These are phyloP conservation scores for Meiosimyza platycephala DNA, from an alignment of 2,888 invertebrate genomes.

Conservation along the genomic window DNA sequence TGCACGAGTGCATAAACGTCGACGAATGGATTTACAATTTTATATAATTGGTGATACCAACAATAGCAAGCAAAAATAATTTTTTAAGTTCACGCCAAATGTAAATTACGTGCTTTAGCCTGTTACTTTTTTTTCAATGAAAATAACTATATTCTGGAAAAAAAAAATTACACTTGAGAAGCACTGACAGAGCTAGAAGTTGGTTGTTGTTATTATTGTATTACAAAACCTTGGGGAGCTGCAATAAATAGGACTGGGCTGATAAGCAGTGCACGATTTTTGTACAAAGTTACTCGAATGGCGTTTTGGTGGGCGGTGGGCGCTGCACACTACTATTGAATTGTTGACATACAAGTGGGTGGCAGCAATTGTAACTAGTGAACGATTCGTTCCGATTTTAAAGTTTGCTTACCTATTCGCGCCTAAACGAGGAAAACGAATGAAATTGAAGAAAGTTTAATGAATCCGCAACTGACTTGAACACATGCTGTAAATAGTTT, in stretches of 20 bases:
- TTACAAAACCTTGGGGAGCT: constrained; percentile 21
- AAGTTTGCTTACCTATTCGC: neutral
- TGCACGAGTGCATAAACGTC: too few relatives aligned
- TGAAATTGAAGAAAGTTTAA: neutral
- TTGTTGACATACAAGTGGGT: neutral
- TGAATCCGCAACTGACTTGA: neutral
- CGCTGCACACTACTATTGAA: too few relatives aligned
- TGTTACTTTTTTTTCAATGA: neutral
- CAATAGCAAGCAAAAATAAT: neutral
- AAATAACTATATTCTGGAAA: constrained; percentile 18
- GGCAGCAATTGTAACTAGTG: neutral
- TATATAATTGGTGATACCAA: too few relatives aligned
- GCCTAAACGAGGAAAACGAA: neutral
- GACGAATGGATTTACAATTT: too few relatives aligned
- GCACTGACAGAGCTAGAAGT: neutral
- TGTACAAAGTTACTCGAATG: neutral
- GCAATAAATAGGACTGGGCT: constrained; percentile 4
- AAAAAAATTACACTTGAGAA: neutral
- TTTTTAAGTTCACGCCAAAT: constrained; percentile 9
- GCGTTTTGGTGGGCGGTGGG: constrained; percentile 1
- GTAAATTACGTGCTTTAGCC: neutral
- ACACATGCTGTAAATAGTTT: constrained; percentile 4
- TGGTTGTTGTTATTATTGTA: constrained; percentile 2
- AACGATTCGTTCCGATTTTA: neutral
- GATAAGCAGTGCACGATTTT: constrained; percentile 15